Evolutionary conservation across 2,888 invertebrate species (phyloP).

Genomic region (Rhogogaster chlorosoma): DNA sequence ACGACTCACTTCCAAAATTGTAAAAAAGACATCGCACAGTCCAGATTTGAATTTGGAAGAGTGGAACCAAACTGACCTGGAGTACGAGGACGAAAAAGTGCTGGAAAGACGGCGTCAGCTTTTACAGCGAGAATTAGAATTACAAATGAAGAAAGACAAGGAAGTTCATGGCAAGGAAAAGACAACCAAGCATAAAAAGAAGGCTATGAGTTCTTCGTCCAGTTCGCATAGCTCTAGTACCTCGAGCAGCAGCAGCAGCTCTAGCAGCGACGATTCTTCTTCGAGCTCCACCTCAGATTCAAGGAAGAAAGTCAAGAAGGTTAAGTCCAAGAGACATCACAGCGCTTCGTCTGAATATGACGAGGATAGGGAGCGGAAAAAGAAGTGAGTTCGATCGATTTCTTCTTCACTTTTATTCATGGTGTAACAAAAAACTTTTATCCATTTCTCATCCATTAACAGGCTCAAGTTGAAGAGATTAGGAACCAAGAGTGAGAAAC

Average conservation of each 20-base stretch:
- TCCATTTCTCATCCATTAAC: constrained; percentile 35
- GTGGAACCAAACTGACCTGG: constrained; percentile 89
- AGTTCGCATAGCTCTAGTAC: constrained; percentile 83
- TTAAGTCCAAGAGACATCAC: constrained; percentile 81
- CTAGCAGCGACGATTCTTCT: constrained; percentile 83
- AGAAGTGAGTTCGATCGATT: constrained; percentile 64
- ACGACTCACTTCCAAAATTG: constrained; percentile 83
- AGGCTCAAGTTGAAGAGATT: constrained; percentile 74
- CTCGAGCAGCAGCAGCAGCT: constrained; percentile 82
- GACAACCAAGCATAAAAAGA: constrained; percentile 82
- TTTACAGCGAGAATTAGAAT: constrained; percentile 87
- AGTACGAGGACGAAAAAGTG: constrained; percentile 90
- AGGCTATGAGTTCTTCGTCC: constrained; percentile 85
- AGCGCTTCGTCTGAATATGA: constrained; percentile 85
- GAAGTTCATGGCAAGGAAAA: constrained; percentile 85
- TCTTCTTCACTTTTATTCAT: not conserved
- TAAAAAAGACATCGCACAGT: constrained; percentile 79
- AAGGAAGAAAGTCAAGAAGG: constrained; percentile 77
- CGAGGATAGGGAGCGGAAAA: constrained; percentile 79
- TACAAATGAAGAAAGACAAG: constrained; percentile 88
- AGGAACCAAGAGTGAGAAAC: constrained; percentile 71
- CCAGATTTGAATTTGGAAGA: constrained; percentile 86
- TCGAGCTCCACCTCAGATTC: constrained; percentile 83
- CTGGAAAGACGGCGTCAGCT: constrained; percentile 88
- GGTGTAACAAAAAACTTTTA: not conserved